Conservation (phyloP, 1,140 invertebrate genomes). For the Chrysoperla carnea region DNA sequence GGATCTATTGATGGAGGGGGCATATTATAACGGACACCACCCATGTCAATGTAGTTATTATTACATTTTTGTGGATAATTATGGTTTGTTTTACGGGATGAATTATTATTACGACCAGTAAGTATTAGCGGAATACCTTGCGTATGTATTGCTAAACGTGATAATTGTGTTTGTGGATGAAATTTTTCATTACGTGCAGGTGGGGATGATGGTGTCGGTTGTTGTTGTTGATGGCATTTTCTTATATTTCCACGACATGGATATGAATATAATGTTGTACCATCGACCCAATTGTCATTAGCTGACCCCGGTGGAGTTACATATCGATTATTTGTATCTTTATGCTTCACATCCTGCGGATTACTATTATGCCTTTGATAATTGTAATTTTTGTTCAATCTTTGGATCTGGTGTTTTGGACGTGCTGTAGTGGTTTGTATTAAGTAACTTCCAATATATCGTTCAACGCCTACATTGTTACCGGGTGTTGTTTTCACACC, state of each 20-base stretch:
- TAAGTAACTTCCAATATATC: conserved; percentile 43
- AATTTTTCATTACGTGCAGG: conserved; percentile 14
- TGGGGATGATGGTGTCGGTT: conserved; percentile 11
- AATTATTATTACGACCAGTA: conserved; percentile 30
- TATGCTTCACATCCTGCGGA: neutral
- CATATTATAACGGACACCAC: conserved; percentile 18
- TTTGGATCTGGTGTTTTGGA: conserved; percentile 14
- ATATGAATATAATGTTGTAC: too few relatives aligned
- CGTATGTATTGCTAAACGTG: conserved; percentile 52
- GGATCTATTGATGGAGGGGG: neutral
- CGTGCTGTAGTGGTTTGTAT: conserved; percentile 35
- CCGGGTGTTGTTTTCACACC: conserved; percentile 4
- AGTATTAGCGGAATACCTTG: conserved; percentile 60
- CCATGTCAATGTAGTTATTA: conserved; percentile 14
- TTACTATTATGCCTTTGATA: neutral
- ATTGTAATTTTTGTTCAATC: conserved; percentile 14
- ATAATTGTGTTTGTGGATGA: conserved; percentile 29
- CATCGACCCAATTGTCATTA: too few relatives aligned
- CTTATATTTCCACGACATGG: too few relatives aligned
- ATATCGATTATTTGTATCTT: too few relatives aligned
- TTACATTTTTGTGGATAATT: conserved; percentile 8
- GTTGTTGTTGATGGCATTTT: conserved; percentile 6
- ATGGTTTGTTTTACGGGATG: conserved; percentile 4
- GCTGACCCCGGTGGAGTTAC: too few relatives aligned
- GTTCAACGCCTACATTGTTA: conserved; percentile 36